phyloP scores from a whole-genome alignment of 2,888 invertebrate genomes.

The Teleogryllus oceanicus region DNA sequence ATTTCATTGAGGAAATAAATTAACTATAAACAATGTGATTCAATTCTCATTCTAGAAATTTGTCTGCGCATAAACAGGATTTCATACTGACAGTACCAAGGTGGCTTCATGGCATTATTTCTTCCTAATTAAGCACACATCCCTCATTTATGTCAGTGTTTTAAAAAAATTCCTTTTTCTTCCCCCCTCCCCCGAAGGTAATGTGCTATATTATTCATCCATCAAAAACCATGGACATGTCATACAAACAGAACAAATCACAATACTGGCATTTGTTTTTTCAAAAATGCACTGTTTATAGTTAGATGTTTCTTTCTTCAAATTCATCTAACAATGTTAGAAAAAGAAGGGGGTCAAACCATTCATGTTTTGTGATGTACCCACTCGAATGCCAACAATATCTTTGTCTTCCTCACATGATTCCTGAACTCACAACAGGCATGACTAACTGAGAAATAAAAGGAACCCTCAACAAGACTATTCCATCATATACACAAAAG shows the following conservation, averaged over 20 bases:
- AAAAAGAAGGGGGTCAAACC: neutral
- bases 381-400: neutral
- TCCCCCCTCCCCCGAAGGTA: neutral
- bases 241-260: conserved; percentile 11
- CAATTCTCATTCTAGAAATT: conserved; percentile 18
- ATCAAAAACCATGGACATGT: neutral
- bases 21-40: neutral
- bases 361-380: conserved; percentile 18
- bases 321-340: neutral
- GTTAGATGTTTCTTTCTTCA: neutral
- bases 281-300: neutral
- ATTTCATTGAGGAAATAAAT: neutral
- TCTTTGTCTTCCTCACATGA: neutral
- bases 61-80: neutral
- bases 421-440: neutral
- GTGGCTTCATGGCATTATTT: neutral
- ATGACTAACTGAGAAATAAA: conserved; percentile 19
- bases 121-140: conserved; percentile 18
- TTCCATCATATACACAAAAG: neutral
- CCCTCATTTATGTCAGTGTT: conserved; percentile 18
- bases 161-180: neutral
- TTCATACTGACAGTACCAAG: neutral
- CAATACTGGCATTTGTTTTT: neutral
- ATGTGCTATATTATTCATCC: neutral
- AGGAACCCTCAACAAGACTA: neutral